phyloP scores from a whole-genome alignment of 2,797 vertebrate species.

The Paedocypris micromegethes region DNA sequence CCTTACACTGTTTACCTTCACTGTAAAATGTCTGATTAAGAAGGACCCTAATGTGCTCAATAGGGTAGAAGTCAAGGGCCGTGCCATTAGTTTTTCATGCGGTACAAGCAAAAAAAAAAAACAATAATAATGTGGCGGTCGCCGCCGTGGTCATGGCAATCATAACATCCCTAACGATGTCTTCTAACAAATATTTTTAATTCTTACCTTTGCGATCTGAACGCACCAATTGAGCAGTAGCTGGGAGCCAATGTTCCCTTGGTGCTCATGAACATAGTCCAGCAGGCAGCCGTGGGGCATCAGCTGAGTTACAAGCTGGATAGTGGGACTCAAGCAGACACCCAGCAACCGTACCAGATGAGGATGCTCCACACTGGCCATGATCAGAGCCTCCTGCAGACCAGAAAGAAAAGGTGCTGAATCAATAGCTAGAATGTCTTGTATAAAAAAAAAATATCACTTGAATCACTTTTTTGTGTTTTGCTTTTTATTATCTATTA shows the following conservation, averaged over 20 bases:
- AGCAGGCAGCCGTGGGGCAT: slow-evolving; percentile 84
- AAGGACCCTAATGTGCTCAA: too few species aligned
- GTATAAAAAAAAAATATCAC: too few species aligned
- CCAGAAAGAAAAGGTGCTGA: not conserved
- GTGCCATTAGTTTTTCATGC: too few species aligned
- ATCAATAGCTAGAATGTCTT: not conserved
- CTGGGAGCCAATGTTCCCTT: slow-evolving; percentile 84
- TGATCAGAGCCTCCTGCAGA: slow-evolving; percentile 79
- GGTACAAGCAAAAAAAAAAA: too few species aligned
- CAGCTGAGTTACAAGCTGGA: slow-evolving; percentile 81
- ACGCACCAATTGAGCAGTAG: slow-evolving; percentile 85
- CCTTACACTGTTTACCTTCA: too few species aligned
- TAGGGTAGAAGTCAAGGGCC: too few species aligned
- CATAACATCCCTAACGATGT: too few species aligned
- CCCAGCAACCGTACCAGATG: slow-evolving; percentile 79
- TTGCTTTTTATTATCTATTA: too few species aligned
- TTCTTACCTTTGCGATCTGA: slow-evolving; percentile 83
- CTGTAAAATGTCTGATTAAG: too few species aligned
- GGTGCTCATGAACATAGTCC: slow-evolving; percentile 82
- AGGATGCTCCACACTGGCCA: slow-evolving; percentile 85
- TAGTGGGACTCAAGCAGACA: slow-evolving; percentile 77
- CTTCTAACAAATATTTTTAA: not conserved
- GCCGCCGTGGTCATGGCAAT: too few species aligned
- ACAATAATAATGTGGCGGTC: too few species aligned
- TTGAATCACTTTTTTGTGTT: too few species aligned